Conservation (phyloP, 2,113 vertebrate genomes). For the Sinocyclocheilus grahami region DNA sequence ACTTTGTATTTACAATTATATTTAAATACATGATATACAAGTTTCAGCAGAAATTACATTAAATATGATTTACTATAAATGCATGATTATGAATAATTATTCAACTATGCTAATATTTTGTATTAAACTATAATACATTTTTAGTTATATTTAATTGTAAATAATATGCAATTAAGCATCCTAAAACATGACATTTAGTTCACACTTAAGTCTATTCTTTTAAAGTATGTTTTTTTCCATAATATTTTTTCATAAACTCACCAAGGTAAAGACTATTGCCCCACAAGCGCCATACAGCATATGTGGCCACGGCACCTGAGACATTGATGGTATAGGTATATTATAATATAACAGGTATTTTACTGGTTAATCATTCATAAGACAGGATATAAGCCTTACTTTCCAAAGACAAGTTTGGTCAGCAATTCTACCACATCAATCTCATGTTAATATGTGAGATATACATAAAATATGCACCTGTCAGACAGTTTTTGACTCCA, state of each 20-base stretch:
- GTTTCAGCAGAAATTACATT: too few species aligned
- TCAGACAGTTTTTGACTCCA: background rate
- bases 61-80: too few species aligned
- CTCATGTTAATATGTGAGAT: background rate
- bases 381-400: background rate
- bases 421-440: background rate
- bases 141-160: too few species aligned
- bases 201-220: too few species aligned
- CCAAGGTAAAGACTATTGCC: constrained; percentile 89
- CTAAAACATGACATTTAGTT: background rate
- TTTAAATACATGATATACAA: too few species aligned
- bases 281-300: constrained; percentile 92
- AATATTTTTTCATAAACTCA: constrained; percentile 70
- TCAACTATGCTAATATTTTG: too few species aligned
- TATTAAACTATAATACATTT: too few species aligned
- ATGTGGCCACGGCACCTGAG: constrained; percentile 89
- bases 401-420: background rate
- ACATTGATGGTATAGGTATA: constrained; percentile 47
- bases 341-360: background rate
- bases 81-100: too few species aligned
- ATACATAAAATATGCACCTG: background rate
- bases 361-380: background rate
- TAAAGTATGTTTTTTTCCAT: background rate
- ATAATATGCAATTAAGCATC: too few species aligned
- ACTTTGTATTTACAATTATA: background rate